These are phyloP conservation scores for Esperia sulphurella DNA, from an alignment of 2,888 invertebrate genomes.

Conservation along the genomic window DNA sequence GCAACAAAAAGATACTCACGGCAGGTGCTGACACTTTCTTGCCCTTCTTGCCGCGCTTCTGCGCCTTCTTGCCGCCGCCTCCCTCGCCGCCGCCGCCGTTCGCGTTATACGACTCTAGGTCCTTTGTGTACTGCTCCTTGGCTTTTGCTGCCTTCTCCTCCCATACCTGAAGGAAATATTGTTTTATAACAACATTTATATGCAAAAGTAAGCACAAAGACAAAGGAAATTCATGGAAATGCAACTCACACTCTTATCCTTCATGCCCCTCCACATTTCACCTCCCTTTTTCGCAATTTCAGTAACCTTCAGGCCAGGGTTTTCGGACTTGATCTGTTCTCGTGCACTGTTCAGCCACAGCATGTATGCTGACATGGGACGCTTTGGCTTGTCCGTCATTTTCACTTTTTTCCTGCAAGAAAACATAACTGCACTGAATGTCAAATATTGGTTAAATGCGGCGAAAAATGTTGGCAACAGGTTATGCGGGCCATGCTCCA, in stretches of 20 bases:
- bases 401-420: conserved; percentile 79
- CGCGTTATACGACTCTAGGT: conserved; percentile 93
- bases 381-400: conserved; percentile 95
- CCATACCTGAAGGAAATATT: conserved; percentile 84
- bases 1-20: conserved; percentile 38
- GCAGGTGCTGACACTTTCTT: conserved; percentile 64
- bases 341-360: conserved; percentile 95
- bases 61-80: conserved; percentile 71
- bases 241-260: conserved; percentile 89
- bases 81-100: conserved; percentile 83
- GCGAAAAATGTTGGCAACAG: conserved; percentile 41
- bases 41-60: conserved; percentile 79
- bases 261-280: conserved; percentile 95
- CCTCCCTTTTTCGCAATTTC: conserved; percentile 97
- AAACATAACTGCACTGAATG: conserved; percentile 23
- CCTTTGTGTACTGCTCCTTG: conserved; percentile 93
- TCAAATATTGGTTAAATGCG: conserved; percentile 23
- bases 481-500: conserved; percentile 46
- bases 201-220: conserved; percentile 3
- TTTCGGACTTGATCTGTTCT: conserved; percentile 91
- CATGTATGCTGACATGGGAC: conserved; percentile 96
- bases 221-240: conserved; percentile 5
- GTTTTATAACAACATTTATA: conserved; percentile 6
- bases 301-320: conserved; percentile 94
- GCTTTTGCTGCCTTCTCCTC: conserved; percentile 92